These are phyloP conservation scores for Plagodis pulveraria DNA, from an alignment of 2,888 invertebrate genomes.

Conservation along the genomic window DNA sequence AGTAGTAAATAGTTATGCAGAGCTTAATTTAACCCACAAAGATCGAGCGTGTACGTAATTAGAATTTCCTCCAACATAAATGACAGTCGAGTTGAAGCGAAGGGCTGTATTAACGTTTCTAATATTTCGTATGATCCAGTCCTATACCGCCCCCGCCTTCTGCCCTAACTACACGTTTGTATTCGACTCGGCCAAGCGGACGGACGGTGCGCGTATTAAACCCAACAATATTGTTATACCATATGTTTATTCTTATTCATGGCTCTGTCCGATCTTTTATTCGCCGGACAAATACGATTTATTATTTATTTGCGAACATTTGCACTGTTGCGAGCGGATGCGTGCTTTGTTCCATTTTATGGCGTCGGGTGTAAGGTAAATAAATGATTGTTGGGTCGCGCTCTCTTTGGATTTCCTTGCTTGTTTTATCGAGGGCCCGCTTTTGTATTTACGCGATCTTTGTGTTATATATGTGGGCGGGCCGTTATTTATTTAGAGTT, in stretches of 20 bases:
- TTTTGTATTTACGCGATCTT: slow-evolving; percentile 40
- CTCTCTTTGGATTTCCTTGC: slow-evolving; percentile 42
- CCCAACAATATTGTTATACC: slow-evolving; percentile 53
- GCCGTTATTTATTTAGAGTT: slow-evolving; percentile 34
- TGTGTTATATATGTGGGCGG: slow-evolving; percentile 27
- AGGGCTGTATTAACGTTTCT: too few species aligned
- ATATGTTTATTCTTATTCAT: slow-evolving; percentile 59
- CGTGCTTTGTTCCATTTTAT: slow-evolving; percentile 44
- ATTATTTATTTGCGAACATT: slow-evolving; percentile 58
- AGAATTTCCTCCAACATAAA: too few species aligned
- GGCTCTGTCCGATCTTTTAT: slow-evolving; percentile 49
- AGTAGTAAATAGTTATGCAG: too few species aligned
- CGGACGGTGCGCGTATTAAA: slow-evolving; percentile 37
- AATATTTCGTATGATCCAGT: not conserved
- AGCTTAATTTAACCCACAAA: too few species aligned
- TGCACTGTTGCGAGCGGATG: slow-evolving; percentile 52
- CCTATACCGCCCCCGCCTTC: not conserved
- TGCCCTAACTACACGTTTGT: slow-evolving; percentile 10
- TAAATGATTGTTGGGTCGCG: slow-evolving; percentile 43
- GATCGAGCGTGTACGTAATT: too few species aligned
- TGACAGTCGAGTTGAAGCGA: too few species aligned
- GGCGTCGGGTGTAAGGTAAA: slow-evolving; percentile 42
- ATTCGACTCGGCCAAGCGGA: slow-evolving; percentile 9
- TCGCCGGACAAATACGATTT: slow-evolving; percentile 49
- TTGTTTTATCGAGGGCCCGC: slow-evolving; percentile 42